phyloP scores from a whole-genome alignment of 2,113 vertebrate genomes.

The Corythornis vintsioides region DNA sequence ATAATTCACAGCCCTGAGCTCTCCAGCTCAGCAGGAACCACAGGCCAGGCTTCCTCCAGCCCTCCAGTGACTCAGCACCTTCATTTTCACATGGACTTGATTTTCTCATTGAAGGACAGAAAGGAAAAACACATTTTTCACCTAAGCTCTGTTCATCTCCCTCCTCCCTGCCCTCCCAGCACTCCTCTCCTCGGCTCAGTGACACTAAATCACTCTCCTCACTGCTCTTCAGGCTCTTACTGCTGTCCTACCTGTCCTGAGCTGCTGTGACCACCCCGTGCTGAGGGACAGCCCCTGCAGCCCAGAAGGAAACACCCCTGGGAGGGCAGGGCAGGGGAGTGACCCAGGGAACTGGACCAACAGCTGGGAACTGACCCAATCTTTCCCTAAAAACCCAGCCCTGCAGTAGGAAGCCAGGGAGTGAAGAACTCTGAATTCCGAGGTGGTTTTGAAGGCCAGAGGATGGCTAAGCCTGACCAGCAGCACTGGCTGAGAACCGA shows the following conservation, averaged over 20 bases:
- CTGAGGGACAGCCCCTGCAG: neutral
- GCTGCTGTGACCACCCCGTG: accelerated
- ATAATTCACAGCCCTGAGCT: neutral
- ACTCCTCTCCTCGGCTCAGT: neutral
- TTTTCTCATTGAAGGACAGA: neutral
- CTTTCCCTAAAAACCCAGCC: neutral
- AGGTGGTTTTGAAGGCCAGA: too few species aligned
- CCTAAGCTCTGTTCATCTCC: neutral
- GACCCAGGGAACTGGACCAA: neutral
- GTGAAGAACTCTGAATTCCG: too few species aligned
- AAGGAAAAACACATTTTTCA: neutral
- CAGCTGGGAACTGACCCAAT: neutral
- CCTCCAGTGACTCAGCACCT: accelerated
- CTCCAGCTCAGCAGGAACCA: accelerated
- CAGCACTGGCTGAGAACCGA: too few species aligned
- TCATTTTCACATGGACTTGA: neutral
- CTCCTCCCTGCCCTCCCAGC: neutral
- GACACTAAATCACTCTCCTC: too few species aligned
- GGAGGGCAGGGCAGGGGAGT: neutral
- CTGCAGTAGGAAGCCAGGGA: accelerated
- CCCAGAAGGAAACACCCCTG: neutral
- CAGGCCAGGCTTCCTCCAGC: neutral
- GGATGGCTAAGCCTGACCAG: neutral
- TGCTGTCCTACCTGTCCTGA: neutral
- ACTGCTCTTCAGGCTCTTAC: neutral